Evolutionary conservation across 2,113 vertebrate genomes (phyloP).

Genomic region (Pteruthius melanotis): DNA sequence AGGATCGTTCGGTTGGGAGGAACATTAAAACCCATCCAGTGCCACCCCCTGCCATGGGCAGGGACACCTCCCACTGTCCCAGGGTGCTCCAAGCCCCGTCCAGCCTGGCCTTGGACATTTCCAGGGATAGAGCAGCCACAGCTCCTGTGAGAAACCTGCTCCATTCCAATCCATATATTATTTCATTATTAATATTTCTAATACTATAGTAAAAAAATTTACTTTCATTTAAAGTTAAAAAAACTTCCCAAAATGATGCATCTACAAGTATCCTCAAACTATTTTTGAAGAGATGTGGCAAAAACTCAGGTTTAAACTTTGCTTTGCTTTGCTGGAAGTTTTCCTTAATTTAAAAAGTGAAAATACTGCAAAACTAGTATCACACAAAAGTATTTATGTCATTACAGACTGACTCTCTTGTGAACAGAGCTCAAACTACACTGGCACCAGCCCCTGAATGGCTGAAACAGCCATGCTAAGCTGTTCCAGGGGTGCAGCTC

Average conservation of each 20-base stretch:
- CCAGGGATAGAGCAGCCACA: not conserved
- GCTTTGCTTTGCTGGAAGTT: not conserved
- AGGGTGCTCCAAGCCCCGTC: not conserved
- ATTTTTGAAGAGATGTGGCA: not conserved
- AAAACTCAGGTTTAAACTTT: not conserved
- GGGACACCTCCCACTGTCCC: not conserved
- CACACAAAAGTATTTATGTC: not conserved
- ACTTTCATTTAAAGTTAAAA: not conserved
- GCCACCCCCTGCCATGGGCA: not conserved
- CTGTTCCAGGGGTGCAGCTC: not conserved
- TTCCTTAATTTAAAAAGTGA: not conserved
- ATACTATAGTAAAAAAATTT: not conserved
- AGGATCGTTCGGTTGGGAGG: not conserved
- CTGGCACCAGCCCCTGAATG: not conserved
- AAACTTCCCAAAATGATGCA: not conserved
- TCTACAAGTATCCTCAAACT: not conserved
- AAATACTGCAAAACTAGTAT: not conserved
- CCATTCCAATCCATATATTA: not conserved
- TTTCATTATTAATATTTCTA: not conserved
- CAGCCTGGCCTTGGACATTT: not conserved
- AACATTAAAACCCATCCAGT: rapidly evolving
- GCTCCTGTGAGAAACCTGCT: not conserved
- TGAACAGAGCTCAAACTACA: not conserved
- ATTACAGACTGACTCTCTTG: rapidly evolving
- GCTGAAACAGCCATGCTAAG: rapidly evolving